Conservation (phyloP, 2,888 invertebrate species). For the Unio delphinus region DNA sequence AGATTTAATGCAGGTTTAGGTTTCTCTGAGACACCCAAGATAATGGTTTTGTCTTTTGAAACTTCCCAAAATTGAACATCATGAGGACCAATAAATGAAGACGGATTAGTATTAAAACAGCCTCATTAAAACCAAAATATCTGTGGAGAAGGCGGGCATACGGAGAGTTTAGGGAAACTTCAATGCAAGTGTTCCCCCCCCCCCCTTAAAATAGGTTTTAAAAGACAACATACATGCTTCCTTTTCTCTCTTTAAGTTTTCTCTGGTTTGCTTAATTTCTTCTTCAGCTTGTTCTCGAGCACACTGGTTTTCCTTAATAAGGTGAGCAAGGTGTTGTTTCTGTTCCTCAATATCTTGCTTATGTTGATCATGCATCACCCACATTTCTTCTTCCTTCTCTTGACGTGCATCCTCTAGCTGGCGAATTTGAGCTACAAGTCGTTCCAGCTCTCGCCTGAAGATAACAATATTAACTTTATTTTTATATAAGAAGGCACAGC, state of each 20-base stretch:
- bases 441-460: slow-evolving; percentile 53
- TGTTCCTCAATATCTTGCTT: slow-evolving; percentile 56
- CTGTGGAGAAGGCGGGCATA: not conserved
- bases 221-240: slow-evolving; percentile 47
- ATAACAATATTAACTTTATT: too few relatives aligned
- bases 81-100: too few relatives aligned
- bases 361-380: slow-evolving; percentile 48
- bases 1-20: too few relatives aligned
- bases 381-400: slow-evolving; percentile 55
- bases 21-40: too few relatives aligned
- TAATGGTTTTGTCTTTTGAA: too few relatives aligned
- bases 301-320: slow-evolving; percentile 44
- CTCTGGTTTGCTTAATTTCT: slow-evolving; percentile 44
- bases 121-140: not conserved
- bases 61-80: too few relatives aligned
- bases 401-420: slow-evolving; percentile 47
- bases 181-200: not conserved
- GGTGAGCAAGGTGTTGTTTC: slow-evolving; percentile 38
- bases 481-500: too few relatives aligned
- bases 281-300: slow-evolving; percentile 47
- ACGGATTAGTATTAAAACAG: too few relatives aligned
- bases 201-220: not conserved
- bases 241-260: slow-evolving; percentile 46
- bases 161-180: not conserved
- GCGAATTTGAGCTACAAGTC: slow-evolving; percentile 45